Evolutionary conservation across 2,113 vertebrate species (phyloP).

Genomic region (Arizona elegans): DNA sequence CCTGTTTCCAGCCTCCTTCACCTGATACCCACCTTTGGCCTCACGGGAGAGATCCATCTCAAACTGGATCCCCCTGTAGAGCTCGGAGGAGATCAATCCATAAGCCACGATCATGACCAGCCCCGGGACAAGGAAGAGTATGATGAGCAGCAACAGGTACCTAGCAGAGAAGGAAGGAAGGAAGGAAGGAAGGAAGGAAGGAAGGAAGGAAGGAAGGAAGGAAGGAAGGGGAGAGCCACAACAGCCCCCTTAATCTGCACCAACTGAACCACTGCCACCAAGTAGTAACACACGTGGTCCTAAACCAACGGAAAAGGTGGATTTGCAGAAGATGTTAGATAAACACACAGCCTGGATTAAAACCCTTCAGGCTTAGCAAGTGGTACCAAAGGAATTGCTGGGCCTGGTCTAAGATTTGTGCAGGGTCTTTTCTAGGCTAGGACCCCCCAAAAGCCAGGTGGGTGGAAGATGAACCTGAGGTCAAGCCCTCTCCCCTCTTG

Average conservation of each 20-base stretch:
- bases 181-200: too few species aligned
- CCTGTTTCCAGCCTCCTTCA: fast-evolving
- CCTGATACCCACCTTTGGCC: conserved; percentile 31
- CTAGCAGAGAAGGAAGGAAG: conserved; percentile 38
- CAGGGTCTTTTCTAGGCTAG: background rate
- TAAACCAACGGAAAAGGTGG: background rate
- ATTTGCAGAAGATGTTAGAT: background rate
- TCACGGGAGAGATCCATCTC: conserved; percentile 59
- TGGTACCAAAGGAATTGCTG: background rate
- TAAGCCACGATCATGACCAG: conserved; percentile 74
- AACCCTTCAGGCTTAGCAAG: background rate
- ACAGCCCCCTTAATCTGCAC: background rate
- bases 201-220: too few species aligned
- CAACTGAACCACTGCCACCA: background rate
- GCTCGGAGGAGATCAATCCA: conserved; percentile 74
- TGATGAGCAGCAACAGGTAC: conserved; percentile 71
- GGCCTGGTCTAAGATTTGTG: background rate
- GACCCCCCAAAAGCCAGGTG: too few species aligned
- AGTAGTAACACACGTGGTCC: background rate
- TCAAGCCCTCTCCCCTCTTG: background rate
- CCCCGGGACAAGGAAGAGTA: conserved; percentile 74
- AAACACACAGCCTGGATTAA: background rate
- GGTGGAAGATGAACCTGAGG: background rate
- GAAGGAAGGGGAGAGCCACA: too few species aligned
- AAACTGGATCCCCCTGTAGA: conserved; percentile 74